Percentiles rank a stretch among this genome's conserved stretches.
Evolutionary conservation across 2,888 invertebrate genomes (phyloP).

Genomic region (Rotaria macrura): DNA sequence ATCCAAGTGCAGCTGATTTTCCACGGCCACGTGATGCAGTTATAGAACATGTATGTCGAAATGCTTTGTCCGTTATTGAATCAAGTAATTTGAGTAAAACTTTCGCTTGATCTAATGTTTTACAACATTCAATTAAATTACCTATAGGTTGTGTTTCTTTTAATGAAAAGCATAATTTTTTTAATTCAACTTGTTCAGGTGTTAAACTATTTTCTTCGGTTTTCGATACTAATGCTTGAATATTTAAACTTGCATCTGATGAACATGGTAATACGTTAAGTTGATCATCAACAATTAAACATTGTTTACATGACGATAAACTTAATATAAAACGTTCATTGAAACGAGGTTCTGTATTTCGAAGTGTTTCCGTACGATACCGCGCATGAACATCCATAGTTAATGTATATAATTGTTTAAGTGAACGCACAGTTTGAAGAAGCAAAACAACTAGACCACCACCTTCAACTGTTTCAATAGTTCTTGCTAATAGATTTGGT

Average conservation of each 20-base stretch:
- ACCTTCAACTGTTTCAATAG: constrained; percentile 94
- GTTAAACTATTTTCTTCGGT: neutral
- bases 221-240: constrained; percentile 59
- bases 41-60: constrained; percentile 77
- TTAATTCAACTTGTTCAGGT: constrained; percentile 53
- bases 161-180: constrained; percentile 67
- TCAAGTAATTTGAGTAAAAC: constrained; percentile 84
- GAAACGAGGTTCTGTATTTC: constrained; percentile 79
- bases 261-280: constrained; percentile 81
- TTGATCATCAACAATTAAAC: constrained; percentile 85
- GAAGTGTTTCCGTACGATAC: constrained; percentile 84
- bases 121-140: constrained; percentile 72
- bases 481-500: constrained; percentile 85
- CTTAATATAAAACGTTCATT: constrained; percentile 90
- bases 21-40: constrained; percentile 93
- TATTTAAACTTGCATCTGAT: constrained; percentile 65
- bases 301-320: constrained; percentile 71
- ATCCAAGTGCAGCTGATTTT: constrained; percentile 89
- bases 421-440: constrained; percentile 69
- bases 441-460: constrained; percentile 76
- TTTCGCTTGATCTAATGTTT: constrained; percentile 80
- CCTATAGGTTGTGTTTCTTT: constrained; percentile 84
- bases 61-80: constrained; percentile 78
- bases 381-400: constrained; percentile 95
- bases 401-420: constrained; percentile 86